phyloP scores from a whole-genome alignment of 2,888 invertebrate genomes.

The Cheilosia variabilis region DNA sequence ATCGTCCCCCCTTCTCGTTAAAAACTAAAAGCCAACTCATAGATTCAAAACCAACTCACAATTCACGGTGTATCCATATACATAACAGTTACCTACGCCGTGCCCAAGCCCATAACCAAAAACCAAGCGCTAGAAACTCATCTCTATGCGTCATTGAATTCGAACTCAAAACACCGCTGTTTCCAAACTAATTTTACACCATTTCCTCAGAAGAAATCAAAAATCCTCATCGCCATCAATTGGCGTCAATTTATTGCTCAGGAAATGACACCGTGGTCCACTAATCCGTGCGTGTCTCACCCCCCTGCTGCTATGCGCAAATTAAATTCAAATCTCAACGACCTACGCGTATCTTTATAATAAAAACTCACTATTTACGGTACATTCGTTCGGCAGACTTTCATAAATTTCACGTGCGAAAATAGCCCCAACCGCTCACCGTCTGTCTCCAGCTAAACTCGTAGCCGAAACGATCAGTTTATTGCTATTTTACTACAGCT shows the following conservation, averaged over 20 bases:
- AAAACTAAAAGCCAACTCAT: no score
- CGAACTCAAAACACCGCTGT: not conserved
- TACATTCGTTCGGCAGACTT: constrained; percentile 43
- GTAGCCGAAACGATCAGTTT: constrained; percentile 5
- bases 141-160: not conserved
- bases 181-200: not conserved
- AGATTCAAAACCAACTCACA: no score
- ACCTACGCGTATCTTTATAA: not conserved
- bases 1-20: no score
- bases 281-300: not conserved
- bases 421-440: constrained; percentile 31
- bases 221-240: constrained; percentile 30
- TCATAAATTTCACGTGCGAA: constrained; percentile 37
- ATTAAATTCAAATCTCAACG: not conserved
- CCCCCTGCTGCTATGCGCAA: not conserved
- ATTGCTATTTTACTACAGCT: constrained; percentile 7
- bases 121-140: no score
- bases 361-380: constrained; percentile 35
- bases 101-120: no score
- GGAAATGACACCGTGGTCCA: constrained; percentile 11
- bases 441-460: constrained; percentile 15
- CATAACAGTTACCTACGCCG: no score
- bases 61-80: no score
- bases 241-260: constrained; percentile 38
- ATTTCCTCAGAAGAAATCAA: not conserved